Base-by-base conservation (phyloP, 2,113 vertebrate genomes). In the Chloropsis hardwickii region DNA sequence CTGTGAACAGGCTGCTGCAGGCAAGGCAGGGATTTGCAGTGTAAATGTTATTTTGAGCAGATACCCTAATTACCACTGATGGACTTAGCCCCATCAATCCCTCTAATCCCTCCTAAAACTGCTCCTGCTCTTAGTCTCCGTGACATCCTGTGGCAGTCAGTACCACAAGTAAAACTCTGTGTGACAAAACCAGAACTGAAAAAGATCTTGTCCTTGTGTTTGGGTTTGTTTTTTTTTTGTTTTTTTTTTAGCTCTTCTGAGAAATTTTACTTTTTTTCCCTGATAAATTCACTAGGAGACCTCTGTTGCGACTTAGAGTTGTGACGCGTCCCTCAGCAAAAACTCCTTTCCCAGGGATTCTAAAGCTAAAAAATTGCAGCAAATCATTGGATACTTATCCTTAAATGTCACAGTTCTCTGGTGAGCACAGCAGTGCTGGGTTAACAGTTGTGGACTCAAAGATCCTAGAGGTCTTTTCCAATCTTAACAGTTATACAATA, bases 251-350 rank as follows among this genome's bases (percentile, higher is more conserved):
- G 6, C 11, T 71, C 37, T 74, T 57, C 29, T 23, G 17, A 37
- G 31, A 66, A 76, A 7, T n/a, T 66, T 58, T 19, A 23, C 5
- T 13, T 3, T 35, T 87, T 19, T 45, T 6, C 31, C 29, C 15
- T 24, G 3, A 72, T 8, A 62, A 56, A 62, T 64, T 82, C 27
- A 39, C 9, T 5, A 23, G 2, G 1, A 22, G 18, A 3, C 10
- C 11, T 31, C 16, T 80, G 21, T 39, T 67, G 16, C 0, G 0
- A 3, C 8, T 80, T 19, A 14, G 3, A 27, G 44, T 56, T 65
- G 33, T 40, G 54, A 6, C 13, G 10, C 9, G 3, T 42, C 11
- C 3, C 12, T 58, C 33, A 79, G 39, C 15, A 29, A 39, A 14
- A 19, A n/a, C 7, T 25, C 35, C 3, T 40, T 79, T 48, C 20